Conservation (phyloP, 2,888 invertebrate species). For the Sympetrum striolatum region DNA sequence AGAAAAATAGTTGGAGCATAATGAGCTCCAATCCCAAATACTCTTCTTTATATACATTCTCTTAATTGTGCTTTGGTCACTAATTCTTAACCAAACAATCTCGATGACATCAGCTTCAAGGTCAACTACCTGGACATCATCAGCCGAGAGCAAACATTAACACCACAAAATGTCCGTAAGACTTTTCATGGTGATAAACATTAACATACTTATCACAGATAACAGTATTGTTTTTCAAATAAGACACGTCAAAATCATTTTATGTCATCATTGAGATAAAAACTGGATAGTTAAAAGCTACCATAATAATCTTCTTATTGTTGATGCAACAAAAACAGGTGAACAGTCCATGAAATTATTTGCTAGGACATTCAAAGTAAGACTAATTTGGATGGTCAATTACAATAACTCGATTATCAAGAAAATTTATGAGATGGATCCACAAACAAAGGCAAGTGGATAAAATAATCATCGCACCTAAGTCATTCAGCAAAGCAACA, state of each 20-base stretch:
- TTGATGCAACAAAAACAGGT: not conserved
- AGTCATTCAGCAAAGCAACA: too few relatives aligned
- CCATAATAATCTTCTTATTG: not conserved
- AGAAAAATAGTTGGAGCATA: constrained; percentile 25
- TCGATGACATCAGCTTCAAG: not conserved
- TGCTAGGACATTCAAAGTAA: not conserved
- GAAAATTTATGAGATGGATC: too few relatives aligned
- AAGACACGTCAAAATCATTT: not conserved
- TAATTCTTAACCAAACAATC: not conserved
- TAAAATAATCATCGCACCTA: too few relatives aligned
- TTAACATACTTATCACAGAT: constrained; percentile 33
- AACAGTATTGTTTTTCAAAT: constrained; percentile 18
- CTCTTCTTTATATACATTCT: constrained; percentile 15
- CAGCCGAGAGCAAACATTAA: constrained; percentile 4
- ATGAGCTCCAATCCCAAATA: constrained; percentile 17
- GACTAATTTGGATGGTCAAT: not conserved
- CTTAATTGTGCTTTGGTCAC: constrained; percentile 23
- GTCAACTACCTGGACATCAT: not conserved
- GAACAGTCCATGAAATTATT: not conserved
- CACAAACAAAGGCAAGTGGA: too few relatives aligned
- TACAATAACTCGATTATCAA: too few relatives aligned
- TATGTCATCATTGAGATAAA: not conserved
- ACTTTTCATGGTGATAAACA: constrained; percentile 1
- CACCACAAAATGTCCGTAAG: not conserved
- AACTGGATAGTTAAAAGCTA: not conserved